Conservation (phyloP, 2,797 vertebrate genomes). For the Lutjanus campechanus region DNA sequence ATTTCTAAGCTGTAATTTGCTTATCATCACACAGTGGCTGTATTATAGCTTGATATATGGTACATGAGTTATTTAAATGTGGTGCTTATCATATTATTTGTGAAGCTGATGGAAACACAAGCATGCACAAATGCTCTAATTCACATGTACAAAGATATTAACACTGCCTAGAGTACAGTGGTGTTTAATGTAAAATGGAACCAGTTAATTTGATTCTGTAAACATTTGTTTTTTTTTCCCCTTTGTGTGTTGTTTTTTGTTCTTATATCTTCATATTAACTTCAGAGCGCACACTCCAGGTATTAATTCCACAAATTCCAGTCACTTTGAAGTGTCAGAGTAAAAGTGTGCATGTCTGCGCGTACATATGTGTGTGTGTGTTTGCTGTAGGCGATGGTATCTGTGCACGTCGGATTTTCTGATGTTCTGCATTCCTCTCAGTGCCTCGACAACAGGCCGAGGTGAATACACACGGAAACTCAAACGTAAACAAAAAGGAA, state of each 20-base stretch:
- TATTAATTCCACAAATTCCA: slow-evolving; percentile 50
- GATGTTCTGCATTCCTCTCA: slow-evolving; percentile 61
- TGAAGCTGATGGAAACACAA: neutral
- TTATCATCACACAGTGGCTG: neutral
- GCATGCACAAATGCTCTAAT: neutral
- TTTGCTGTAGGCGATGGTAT: slow-evolving; percentile 55
- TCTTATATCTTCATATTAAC: slow-evolving; percentile 39
- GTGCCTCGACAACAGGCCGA: slow-evolving; percentile 42
- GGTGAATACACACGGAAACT: slow-evolving; percentile 58
- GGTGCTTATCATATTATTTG: neutral
- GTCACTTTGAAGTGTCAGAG: slow-evolving; percentile 41
- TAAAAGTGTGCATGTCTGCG: slow-evolving; percentile 27
- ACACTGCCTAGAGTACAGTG: neutral
- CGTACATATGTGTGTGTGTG: slow-evolving; percentile 17
- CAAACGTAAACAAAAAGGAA: slow-evolving; percentile 59
- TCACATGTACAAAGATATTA: neutral
- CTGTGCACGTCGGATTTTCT: slow-evolving; percentile 43
- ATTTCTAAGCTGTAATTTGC: neutral
- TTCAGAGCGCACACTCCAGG: slow-evolving; percentile 23
- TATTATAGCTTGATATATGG: neutral
- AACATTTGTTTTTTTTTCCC: neutral
- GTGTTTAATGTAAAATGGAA: slow-evolving; percentile 16
- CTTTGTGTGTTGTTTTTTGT: slow-evolving; percentile 26
- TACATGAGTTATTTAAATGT: slow-evolving; percentile 3
- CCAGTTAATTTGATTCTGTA: slow-evolving; percentile 34